These are phyloP conservation scores for Bombyx huttoni DNA, from an alignment of 2,888 invertebrate genomes.

Conservation along the genomic window DNA sequence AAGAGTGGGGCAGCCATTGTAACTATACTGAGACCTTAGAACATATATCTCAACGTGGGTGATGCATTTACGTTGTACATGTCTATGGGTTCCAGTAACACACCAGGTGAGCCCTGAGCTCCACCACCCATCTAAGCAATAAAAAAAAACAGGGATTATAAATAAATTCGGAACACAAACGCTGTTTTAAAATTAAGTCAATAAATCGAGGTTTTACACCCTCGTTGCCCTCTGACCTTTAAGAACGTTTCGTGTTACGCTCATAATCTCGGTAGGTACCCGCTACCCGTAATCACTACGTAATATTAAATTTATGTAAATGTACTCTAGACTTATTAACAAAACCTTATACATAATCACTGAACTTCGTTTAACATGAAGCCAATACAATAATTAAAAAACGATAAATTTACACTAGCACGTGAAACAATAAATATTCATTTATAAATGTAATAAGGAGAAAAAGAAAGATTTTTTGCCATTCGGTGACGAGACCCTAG, in stretches of 20 bases:
- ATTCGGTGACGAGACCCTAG: no score
- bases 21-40: no score
- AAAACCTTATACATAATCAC: not conserved
- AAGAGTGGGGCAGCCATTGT: no score
- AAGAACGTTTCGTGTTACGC: not conserved
- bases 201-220: not conserved
- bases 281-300: not conserved
- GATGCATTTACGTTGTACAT: no score
- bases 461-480: no score
- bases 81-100: no score
- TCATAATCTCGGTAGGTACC: not conserved
- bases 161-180: not conserved
- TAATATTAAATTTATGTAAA: not conserved
- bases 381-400: no score
- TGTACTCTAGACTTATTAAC: not conserved
- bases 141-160: not conserved
- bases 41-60: no score
- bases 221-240: not conserved
- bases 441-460: no score
- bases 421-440: no score
- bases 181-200: conserved; percentile 1
- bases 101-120: not conserved
- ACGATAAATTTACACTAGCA: no score
- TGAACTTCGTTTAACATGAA: not conserved
- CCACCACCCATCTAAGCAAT: not conserved